These are phyloP conservation scores for Prunella fulvescens DNA, from an alignment of 2,113 vertebrate species.

Conservation along the genomic window DNA sequence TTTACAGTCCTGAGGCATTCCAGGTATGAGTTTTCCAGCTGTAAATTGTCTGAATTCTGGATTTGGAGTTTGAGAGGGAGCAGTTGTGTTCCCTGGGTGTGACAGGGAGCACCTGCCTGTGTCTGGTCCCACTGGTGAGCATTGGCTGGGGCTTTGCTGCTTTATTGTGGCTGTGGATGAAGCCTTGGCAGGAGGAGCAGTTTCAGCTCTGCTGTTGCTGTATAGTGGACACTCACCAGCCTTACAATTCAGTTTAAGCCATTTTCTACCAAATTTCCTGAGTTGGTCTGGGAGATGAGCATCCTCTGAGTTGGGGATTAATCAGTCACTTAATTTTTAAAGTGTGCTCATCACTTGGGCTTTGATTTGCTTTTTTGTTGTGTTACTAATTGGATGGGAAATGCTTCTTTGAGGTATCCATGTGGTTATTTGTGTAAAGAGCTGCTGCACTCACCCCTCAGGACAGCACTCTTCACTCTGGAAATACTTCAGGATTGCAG, in stretches of 20 bases:
- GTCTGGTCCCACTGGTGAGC: background rate
- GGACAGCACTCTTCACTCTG: background rate
- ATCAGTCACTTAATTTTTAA: background rate
- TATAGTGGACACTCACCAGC: background rate
- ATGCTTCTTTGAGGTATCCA: background rate
- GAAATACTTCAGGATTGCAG: background rate
- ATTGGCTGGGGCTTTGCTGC: accelerated
- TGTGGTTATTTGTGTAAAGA: background rate
- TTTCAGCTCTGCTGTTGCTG: background rate
- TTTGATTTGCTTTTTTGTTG: background rate
- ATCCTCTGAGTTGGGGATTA: background rate
- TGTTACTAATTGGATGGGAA: background rate
- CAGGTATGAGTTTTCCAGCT: background rate
- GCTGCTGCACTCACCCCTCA: background rate
- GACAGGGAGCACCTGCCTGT: background rate
- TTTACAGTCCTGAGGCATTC: background rate
- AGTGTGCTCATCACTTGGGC: background rate
- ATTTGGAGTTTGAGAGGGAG: background rate
- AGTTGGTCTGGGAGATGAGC: background rate
- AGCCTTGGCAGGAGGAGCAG: background rate
- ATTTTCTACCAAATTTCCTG: background rate
- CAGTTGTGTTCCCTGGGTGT: background rate
- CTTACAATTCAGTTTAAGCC: background rate
- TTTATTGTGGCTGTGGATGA: background rate
- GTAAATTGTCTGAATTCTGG: background rate